Percentiles rank a stretch among this genome's conserved stretches.
These are phyloP conservation scores for Heteronetta atricapilla DNA, from an alignment of 2,113 vertebrate species.

Conservation along the genomic window DNA sequence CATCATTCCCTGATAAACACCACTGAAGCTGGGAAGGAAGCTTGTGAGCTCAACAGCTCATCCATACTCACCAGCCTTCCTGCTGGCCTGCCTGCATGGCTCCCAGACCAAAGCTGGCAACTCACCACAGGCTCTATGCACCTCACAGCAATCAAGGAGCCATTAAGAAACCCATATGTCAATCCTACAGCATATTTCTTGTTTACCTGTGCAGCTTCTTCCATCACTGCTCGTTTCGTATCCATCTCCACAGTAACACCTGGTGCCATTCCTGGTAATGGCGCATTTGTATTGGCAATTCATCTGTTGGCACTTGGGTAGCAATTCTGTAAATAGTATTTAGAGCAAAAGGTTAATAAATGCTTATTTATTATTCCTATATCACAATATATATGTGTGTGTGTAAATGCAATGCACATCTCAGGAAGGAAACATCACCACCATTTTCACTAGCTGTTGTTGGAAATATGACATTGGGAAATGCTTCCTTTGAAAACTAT, in stretches of 20 bases:
- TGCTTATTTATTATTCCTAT: neutral
- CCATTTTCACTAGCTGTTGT: accelerated
- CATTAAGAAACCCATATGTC: accelerated
- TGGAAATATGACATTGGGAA: neutral
- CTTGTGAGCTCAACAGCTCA: neutral
- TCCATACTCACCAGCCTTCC: neutral
- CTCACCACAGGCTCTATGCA: neutral
- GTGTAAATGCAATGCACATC: accelerated
- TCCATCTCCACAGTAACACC: constrained; percentile 91
- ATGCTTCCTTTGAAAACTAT: neutral
- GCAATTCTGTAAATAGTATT: constrained; percentile 80
- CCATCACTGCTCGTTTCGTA: constrained; percentile 87
- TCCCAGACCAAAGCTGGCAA: neutral
- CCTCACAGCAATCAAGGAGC: accelerated
- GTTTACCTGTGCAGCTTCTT: constrained; percentile 89
- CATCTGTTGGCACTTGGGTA: constrained; percentile 89
- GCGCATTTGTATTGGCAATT: constrained; percentile 91
- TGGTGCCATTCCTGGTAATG: constrained; percentile 86
- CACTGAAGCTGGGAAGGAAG: neutral
- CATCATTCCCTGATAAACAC: accelerated
- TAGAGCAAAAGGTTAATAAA: neutral
- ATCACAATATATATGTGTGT: neutral
- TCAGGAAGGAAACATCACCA: neutral
- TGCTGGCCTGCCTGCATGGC: too few relatives aligned
- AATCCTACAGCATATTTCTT: accelerated